Percentiles rank a stretch among this genome's conserved stretches.
Evolutionary conservation across 2,888 invertebrate species (phyloP).

Genomic region (Brenthis hecate): DNA sequence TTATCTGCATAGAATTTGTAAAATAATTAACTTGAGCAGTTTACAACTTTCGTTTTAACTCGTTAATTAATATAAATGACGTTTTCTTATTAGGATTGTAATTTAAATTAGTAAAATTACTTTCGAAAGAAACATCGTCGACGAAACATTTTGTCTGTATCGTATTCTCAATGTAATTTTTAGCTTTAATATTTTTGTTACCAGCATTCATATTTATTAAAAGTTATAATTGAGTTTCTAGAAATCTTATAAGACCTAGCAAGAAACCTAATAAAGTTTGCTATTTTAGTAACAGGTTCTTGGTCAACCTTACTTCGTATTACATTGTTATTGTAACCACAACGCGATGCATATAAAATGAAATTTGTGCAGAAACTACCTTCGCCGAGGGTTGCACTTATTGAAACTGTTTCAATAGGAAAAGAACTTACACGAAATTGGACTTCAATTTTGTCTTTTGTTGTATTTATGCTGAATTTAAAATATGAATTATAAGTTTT

Average conservation of each 20-base stretch:
- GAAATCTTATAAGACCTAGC: background rate
- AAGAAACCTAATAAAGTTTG: background rate
- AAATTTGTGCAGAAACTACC: constrained; percentile 27
- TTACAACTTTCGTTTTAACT: no score
- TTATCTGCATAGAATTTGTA: no score
- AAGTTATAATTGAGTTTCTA: no score
- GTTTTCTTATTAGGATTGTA: no score
- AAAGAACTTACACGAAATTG: background rate
- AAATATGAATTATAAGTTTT: no score
- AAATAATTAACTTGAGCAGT: no score
- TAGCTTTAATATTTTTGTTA: no score
- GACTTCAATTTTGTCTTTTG: background rate
- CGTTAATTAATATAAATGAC: no score
- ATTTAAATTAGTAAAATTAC: no score
- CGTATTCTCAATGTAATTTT: no score
- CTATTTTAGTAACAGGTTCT: constrained; percentile 3
- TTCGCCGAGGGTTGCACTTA: background rate
- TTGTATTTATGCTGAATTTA: no score
- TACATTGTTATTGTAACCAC: constrained; percentile 16
- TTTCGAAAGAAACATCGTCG: background rate
- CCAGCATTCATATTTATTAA: no score
- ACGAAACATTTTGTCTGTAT: background rate
- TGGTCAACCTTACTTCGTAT: constrained; percentile 28
- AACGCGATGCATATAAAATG: constrained; percentile 35
- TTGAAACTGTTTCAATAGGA: constrained; percentile 3